Evolutionary conservation across 2,797 vertebrate species (phyloP), one percentile per base, ranked within the genome.

Genomic region (Enteromius unitaeniatus): DNA sequence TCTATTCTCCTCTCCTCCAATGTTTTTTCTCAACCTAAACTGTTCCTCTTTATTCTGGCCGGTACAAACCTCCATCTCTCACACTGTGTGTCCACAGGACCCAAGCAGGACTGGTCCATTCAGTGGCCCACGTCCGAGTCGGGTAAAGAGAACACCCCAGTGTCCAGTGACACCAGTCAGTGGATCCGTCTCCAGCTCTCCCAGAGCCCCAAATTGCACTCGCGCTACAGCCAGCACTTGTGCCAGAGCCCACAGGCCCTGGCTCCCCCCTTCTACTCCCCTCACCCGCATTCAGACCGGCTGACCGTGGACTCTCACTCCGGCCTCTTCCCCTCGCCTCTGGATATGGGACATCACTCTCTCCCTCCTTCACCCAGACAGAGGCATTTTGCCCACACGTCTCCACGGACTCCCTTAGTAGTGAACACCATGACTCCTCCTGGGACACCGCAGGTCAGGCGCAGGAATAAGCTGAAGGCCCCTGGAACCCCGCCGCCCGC

Each of bases 31-130:
- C 26, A 69, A 3, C 1, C 9, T 23, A 84, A 87, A 86, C 65
- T 88, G 73, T 88, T 86, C 85, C 79, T 58, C 40, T 37, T 67
- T 88, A 88, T 86, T 75, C 49, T 79, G 19, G 42, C 23, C 11
- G 9, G 19, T 78, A 28, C 53, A 60, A 23, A 79, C 49, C 6
- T 23, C 1, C 15, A 6, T 31, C 8, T 62, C 23, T 77, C 15
- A 87, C 15, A 67, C 6, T 77, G 1, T 86, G 34, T 89, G 17
- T 84, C n/a, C 28, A 80, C 86, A 81, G 84, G 84, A 5, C 1
- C 92, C 83, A 98, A 98, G 91, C 97, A 98, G 92, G 98, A 99
- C 80, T 99, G 97, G 97, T 96, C 96, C 89, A 99, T 99, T 93
- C 97, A 97, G 93, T 99, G 98, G 98, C 98, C 98, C 49, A 95